Evolutionary conservation across 1,140 invertebrate species (phyloP), one percentile per base, ranked within the genome.

Genomic region (Papilio glaucus): DNA sequence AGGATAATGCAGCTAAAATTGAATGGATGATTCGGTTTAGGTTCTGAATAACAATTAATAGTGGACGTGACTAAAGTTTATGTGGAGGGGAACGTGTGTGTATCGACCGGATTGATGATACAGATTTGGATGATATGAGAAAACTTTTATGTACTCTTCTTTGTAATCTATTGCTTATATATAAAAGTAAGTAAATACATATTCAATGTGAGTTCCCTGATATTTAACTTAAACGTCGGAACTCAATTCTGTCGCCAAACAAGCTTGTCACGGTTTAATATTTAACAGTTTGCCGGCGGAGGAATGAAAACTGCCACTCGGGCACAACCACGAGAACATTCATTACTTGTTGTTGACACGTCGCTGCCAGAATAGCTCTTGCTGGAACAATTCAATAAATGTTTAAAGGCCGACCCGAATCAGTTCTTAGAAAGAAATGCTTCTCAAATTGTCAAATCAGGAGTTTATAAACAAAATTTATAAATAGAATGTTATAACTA

Each of bases 241-340:
- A 6, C 29, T 33, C 2, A 71, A 29, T 71, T 57, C 7, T 18
- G 33, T 60, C 53, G 33, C 39, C 39, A 37, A 71, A 41, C 26
- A 60, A 57, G 60, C 49, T 71, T 53, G 49, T 57, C 69, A 57
- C 49, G 49, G 49, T 57, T 57, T 57, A 57, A 57, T 57, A 57
- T 57, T 57, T 24, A 57, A 57, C 49, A 57, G 49, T 57, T 57
- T 57, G 49, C 49, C 21, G 49, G 24, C 49, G 8, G 21, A 12
- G 49, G 21, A 57, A 57, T 57, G 49, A 57, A 57, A 57, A 57
- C 49, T 57, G 21, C 49, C 12, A 57, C 49, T 57, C 49, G 18
- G 18, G 29, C 29, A 33, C 49, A 24, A 57, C 45, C 15, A 24
- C 49, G 10, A 57, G 21, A 57, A 18, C 49, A 57, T 57, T 57